These are phyloP conservation scores for Entomobrya multifasciata DNA, from an alignment of 2,888 invertebrate genomes.

Conservation along the genomic window DNA sequence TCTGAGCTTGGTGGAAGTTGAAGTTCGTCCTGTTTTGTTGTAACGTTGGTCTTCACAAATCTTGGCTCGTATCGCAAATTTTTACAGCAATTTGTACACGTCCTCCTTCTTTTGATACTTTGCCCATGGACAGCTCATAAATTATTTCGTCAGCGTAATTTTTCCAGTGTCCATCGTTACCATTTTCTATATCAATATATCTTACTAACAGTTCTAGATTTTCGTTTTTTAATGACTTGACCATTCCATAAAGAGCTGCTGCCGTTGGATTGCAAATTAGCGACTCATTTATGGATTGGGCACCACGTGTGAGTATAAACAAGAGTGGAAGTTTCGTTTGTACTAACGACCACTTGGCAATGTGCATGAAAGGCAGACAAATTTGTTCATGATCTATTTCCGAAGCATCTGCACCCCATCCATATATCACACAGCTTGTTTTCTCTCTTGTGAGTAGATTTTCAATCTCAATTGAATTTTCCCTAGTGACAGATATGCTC, in stretches of 20 bases:
- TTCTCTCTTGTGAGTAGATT: not conserved
- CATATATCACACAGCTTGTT: slow-evolving; percentile 3
- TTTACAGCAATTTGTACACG: slow-evolving; percentile 28
- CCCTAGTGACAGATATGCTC: not conserved
- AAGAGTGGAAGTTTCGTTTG: not conserved
- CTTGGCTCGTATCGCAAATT: slow-evolving; percentile 18
- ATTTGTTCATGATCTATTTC: not conserved
- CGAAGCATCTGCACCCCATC: slow-evolving; percentile 9
- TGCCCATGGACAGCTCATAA: slow-evolving; percentile 38
- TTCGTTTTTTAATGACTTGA: slow-evolving; percentile 44
- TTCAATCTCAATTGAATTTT: not conserved
- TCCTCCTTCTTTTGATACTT: not conserved
- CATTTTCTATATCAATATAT: slow-evolving; percentile 56
- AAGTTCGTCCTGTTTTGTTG: not conserved
- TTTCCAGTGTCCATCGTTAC: not conserved
- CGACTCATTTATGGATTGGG: not conserved
- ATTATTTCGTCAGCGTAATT: not conserved
- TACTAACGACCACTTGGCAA: not conserved
- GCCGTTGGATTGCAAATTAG: slow-evolving; percentile 6
- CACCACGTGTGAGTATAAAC: slow-evolving; percentile 13
- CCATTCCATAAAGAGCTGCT: slow-evolving; percentile 53
- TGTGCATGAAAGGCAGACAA: slow-evolving; percentile 10
- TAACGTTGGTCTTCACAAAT: slow-evolving; percentile 22
- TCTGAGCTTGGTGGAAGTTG: not conserved
- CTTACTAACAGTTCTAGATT: not conserved